Percentiles rank a stretch among this genome's conserved stretches.
Evolutionary conservation across 2,888 invertebrate genomes (phyloP).

Genomic region (Plebejus melissa): DNA sequence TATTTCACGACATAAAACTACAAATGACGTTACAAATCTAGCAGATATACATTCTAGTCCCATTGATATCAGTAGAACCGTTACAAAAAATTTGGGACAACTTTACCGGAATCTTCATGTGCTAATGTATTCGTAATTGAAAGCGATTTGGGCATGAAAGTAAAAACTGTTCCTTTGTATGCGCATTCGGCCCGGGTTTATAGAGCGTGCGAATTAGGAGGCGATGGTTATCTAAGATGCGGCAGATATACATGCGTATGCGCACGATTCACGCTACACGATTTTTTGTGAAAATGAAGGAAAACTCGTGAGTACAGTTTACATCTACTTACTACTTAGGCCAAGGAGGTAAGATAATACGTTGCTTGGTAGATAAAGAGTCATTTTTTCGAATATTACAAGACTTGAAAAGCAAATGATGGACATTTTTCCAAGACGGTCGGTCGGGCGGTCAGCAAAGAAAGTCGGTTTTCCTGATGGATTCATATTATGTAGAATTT

Average conservation of each 20-base stretch:
- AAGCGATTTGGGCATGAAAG: slow-evolving; percentile 42
- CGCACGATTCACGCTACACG: not conserved
- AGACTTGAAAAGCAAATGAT: too few species aligned
- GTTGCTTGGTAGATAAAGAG: too few species aligned
- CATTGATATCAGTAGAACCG: not conserved
- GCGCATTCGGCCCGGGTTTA: slow-evolving; percentile 45
- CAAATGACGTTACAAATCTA: too few species aligned
- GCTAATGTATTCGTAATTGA: slow-evolving; percentile 30
- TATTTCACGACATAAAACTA: too few species aligned
- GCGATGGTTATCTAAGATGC: slow-evolving; percentile 24
- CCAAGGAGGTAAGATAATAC: too few species aligned
- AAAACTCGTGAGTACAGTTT: not conserved
- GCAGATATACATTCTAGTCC: not conserved
- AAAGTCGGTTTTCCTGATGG: too few species aligned
- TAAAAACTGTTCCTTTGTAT: slow-evolving; percentile 50
- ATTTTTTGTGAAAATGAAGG: not conserved
- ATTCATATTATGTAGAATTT: too few species aligned
- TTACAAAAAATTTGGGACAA: slow-evolving; percentile 1
- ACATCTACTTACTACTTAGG: not conserved
- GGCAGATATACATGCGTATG: slow-evolving; percentile 1
- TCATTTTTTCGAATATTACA: too few species aligned
- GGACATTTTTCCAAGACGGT: too few species aligned
- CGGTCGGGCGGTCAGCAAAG: too few species aligned
- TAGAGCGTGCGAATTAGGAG: slow-evolving; percentile 59
- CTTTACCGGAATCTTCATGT: not conserved